Evolutionary conservation across 2,888 invertebrate genomes (phyloP), one percentile per base, ranked within the genome.

Genomic region (Pseudococcus viburni): DNA sequence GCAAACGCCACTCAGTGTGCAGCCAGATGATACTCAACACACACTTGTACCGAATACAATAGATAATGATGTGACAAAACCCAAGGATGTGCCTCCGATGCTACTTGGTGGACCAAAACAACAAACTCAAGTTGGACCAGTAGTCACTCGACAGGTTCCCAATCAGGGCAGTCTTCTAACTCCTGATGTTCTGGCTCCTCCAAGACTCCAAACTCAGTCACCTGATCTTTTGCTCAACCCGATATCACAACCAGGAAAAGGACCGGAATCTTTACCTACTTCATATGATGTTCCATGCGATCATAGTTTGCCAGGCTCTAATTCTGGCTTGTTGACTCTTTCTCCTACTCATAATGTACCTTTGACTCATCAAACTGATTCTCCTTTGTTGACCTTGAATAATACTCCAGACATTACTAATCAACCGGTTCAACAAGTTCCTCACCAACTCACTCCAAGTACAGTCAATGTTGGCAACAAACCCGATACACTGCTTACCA

Each of bases 301-400:
- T 33, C 0, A 73, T 17, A 17, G 15, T 39, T 7, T 73, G 15
- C 73, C 73, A 5, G 33, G 33, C 33, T 15, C 73, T 9, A 22
- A 64, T 73, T 73, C 73, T 33, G 73, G 73, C 3, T 17, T 73
- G 9, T 33, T 73, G n/a, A 73, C 73, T 17, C 73, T 73, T 73
- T 73, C 73, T 39, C 73, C 73, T 39, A 15, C 8, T 33, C 1
- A 1, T 7, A 9, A 73, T 33, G 15, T 73, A 17, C 33, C 26
- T 12, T 3, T 33, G 17, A 8, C 5, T 15, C 17, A 73, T 9
- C 73, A 73, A 73, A 73, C 12, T 3, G 22, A 64, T 22, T 73
- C 73, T 15, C 73, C 73, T 73, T 73, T 73, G 17, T 39, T 73
- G 4, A 73, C 73, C 0, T 17, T 73, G 0, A 73, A 73, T 5